Base-by-base conservation (phyloP, 1,140 invertebrate genomes). In the Spodoptera litura region DNA sequence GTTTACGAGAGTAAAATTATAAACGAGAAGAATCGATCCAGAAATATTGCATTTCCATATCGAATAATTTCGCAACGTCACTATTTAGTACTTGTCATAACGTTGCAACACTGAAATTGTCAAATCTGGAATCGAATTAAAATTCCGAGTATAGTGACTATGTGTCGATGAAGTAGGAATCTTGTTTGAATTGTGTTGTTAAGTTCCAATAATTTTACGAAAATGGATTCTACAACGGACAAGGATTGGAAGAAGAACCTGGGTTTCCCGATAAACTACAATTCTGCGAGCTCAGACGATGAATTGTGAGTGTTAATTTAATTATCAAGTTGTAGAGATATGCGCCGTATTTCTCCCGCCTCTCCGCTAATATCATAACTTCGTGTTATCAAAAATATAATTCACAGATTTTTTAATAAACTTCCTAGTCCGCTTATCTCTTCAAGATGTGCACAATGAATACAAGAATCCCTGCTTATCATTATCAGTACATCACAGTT, bases 201-300 rank as follows among this genome's bases (percentile, higher is more conserved):
- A 62, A 59, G 51, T 64, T 78, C 68, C 56, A 31, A 31, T 31
- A 61, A 49, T 64, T 62, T 62, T 64, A 59, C 56, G 0, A 75
- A 61, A 86, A 92, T 92, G 90, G 86, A 87, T 80, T 55, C 77
- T 55, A 70, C 71, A n/a, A 68, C 31, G 31, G 84, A 87, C 20
- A 86, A 87, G 53, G 91, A 93, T 64, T 93, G 91, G 92, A 93
- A 92, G 85, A 88, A 84, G 31, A 87, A 85, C 44, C 81, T 92
- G 15, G 91, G 91, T 44, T 93, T 93, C 75, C 86, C 89, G 52
- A 90, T 93, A 11, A 93, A 92, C 78, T 94, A 89, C 70, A 87
- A 88, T 72, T 91, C 91, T 86, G 84, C 10, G 83, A 89, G 88
- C 61, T 90, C 91, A 4, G 91, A 91, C 25, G 92, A 93, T 51